phyloP scores from a whole-genome alignment of 2,888 invertebrate species.

The Agonopterix heracliana region DNA sequence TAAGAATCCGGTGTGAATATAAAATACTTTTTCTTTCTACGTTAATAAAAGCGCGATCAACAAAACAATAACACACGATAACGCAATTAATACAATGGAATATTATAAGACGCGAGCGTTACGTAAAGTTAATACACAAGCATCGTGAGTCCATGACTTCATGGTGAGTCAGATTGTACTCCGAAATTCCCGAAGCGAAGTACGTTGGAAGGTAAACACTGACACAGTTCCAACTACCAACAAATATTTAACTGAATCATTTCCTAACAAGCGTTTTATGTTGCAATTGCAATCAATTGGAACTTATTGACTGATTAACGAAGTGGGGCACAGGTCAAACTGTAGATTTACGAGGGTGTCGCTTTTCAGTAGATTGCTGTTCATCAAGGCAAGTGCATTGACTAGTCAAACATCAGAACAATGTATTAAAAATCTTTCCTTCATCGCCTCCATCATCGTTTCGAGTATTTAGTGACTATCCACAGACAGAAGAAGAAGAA shows the following conservation, averaged over 20 bases:
- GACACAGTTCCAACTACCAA: constrained; percentile 25
- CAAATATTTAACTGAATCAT: constrained; percentile 34
- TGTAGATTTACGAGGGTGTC: constrained; percentile 35
- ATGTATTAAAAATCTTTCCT: no score
- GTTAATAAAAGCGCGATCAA: constrained; percentile 17
- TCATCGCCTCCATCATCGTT: no score
- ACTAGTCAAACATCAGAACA: no score
- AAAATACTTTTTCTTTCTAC: not conserved
- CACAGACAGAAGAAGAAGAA: no score
- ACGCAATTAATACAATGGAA: constrained; percentile 28
- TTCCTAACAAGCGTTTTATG: constrained; percentile 24
- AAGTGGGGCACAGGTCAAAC: constrained; percentile 36
- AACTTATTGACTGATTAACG: constrained; percentile 50
- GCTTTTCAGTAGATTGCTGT: constrained; percentile 35
- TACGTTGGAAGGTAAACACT: constrained; percentile 32
- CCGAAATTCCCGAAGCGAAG: constrained; percentile 32
- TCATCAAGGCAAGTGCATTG: constrained; percentile 24
- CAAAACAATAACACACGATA: constrained; percentile 32
- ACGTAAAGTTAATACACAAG: constrained; percentile 28
- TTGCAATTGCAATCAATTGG: constrained; percentile 40
- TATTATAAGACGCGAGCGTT: constrained; percentile 18
- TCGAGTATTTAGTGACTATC: no score
- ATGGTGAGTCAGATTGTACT: constrained; percentile 40
- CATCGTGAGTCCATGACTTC: constrained; percentile 31
- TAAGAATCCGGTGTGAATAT: no score